Conservation (phyloP, 1,140 invertebrate species). For the Leptestheria dahalacensis region DNA sequence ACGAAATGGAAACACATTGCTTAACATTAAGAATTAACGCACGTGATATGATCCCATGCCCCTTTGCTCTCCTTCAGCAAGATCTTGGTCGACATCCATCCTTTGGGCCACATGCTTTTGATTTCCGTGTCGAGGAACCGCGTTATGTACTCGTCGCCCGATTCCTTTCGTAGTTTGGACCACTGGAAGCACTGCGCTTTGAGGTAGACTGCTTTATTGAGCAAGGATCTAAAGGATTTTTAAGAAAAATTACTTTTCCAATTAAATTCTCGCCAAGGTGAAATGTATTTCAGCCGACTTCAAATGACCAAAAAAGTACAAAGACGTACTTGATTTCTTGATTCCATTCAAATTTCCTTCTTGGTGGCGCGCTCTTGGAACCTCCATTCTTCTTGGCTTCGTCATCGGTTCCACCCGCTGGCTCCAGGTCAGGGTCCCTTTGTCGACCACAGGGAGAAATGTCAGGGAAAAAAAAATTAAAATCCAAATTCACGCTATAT, state of each 20-base stretch:
- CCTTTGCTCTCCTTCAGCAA: conserved; percentile 11
- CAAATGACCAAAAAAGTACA: no score
- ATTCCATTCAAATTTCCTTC: conserved; percentile 20
- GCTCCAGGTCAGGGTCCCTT: conserved; percentile 15
- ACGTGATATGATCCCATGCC: no score
- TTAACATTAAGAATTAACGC: no score
- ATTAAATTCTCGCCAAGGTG: no score
- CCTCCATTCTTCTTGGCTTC: conserved; percentile 12
- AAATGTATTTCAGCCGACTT: no score
- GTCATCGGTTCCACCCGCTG: conserved; percentile 15
- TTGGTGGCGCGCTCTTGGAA: conserved; percentile 1
- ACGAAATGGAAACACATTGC: no score
- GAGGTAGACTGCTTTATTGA: conserved; percentile 31
- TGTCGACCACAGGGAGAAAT: no score
- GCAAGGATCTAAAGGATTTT: conserved; percentile 25
- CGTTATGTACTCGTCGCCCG: conserved; percentile 36
- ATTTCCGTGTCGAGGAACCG: conserved; percentile 37
- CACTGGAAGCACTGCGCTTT: conserved; percentile 31
- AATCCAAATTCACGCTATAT: no score
- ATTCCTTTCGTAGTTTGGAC: conserved; percentile 34
- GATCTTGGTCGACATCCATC: conserved; percentile 33
- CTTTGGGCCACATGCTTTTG: conserved; percentile 38
- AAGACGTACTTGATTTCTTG: conserved; percentile 15
- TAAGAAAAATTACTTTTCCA: no score
- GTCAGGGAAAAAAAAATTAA: not conserved